A percentile compares a stretch with the other conserved stretches of the same genome.
Evolutionary conservation across 2,888 invertebrate species (phyloP).

Genomic region (Yponomeuta malinellus): DNA sequence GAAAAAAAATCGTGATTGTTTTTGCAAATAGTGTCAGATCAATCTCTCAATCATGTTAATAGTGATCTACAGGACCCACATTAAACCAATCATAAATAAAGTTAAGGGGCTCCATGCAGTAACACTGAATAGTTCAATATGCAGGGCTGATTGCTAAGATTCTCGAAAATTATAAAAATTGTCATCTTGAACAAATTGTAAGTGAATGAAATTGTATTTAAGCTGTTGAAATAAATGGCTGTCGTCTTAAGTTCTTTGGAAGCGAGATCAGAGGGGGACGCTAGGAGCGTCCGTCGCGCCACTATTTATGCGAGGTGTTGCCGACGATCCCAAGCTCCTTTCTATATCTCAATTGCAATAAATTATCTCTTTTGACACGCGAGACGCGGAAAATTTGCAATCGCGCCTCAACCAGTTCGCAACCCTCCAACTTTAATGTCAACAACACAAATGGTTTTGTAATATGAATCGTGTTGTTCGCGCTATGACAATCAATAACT

Average conservation of each 20-base stretch:
- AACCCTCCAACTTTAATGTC: slow-evolving; percentile 57
- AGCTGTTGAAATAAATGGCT: slow-evolving; percentile 32
- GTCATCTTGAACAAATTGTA: background rate
- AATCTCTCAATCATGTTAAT: no score
- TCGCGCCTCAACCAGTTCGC: slow-evolving; percentile 45
- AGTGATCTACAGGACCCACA: no score
- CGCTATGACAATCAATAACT: slow-evolving; percentile 63
- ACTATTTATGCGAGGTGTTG: slow-evolving; percentile 62
- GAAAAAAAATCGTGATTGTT: no score
- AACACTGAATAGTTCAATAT: no score
- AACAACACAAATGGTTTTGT: slow-evolving; percentile 67
- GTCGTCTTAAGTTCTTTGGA: slow-evolving; percentile 58
- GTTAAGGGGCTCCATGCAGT: no score
- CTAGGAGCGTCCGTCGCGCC: slow-evolving; percentile 39
- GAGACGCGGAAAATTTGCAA: slow-evolving; percentile 68
- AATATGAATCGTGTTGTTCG: slow-evolving; percentile 60
- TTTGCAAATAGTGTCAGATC: no score
- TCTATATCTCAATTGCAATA: slow-evolving; percentile 67
- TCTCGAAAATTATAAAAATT: background rate
- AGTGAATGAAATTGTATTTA: slow-evolving; percentile 7
- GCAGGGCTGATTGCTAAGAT: background rate
- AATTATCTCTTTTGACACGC: slow-evolving; percentile 66
- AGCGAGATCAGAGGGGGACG: slow-evolving; percentile 47
- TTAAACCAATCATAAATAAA: no score
- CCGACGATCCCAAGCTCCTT: slow-evolving; percentile 49